phyloP scores from a whole-genome alignment of 2,888 invertebrate species.

The Chrysomela aeneicollis region DNA sequence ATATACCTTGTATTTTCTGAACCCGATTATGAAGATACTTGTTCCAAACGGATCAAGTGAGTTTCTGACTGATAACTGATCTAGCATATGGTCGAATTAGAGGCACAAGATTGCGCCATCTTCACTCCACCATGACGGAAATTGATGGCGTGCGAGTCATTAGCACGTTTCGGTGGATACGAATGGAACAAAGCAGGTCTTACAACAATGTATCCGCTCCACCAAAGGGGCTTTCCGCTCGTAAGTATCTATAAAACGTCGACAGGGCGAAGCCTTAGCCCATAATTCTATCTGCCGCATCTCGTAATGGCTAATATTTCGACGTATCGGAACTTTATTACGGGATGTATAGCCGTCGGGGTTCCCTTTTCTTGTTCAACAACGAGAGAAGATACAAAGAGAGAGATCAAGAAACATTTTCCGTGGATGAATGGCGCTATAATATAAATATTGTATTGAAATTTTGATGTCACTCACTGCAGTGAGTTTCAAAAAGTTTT shows the following conservation, averaged over 20 bases:
- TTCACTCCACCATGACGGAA: constrained; percentile 26
- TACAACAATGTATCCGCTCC: background rate
- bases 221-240: background rate
- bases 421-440: no score
- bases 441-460: no score
- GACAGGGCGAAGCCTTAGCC: background rate
- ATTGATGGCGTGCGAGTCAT: constrained; percentile 30
- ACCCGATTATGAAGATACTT: no score
- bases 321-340: background rate
- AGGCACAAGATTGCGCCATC: constrained; percentile 21
- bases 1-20: no score
- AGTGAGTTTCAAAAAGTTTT: no score
- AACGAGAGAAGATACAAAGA: background rate
- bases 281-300: background rate
- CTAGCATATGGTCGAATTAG: background rate
- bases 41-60: no score
- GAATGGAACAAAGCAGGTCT: constrained; percentile 21
- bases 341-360: background rate
- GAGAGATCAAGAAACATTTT: no score
- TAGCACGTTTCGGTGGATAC: constrained; percentile 25
- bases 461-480: no score
- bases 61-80: no score
- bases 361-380: background rate
- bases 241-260: background rate
- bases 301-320: background rate